A percentile compares a stretch with the other conserved stretches of the same genome.
These are phyloP conservation scores for Heterotis niloticus DNA, from an alignment of 2,113 vertebrate species.

Conservation along the genomic window DNA sequence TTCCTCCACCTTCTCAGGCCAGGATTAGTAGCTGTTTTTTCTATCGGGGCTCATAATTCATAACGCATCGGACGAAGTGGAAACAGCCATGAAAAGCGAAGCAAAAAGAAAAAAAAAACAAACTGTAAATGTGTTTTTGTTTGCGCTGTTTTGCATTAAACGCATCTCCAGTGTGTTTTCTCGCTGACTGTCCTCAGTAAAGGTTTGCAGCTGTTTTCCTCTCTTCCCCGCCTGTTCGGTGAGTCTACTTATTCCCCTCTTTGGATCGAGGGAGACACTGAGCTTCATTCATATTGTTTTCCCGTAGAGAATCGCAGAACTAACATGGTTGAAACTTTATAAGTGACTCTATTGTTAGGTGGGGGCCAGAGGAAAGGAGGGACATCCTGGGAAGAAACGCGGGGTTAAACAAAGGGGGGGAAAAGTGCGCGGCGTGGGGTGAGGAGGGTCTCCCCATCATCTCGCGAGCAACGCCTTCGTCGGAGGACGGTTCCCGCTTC, in stretches of 20 bases:
- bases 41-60: too few species aligned
- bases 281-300: constrained; percentile 62
- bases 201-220: constrained; percentile 36
- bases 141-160: not conserved
- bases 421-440: constrained; percentile 62
- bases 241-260: constrained; percentile 59
- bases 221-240: constrained; percentile 42
- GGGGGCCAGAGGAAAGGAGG: constrained; percentile 62
- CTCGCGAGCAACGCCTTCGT: constrained; percentile 68
- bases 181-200: constrained; percentile 3
- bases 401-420: constrained; percentile 37
- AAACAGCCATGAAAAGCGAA: constrained; percentile 33
- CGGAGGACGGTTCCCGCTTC: constrained; percentile 62
- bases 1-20: constrained; percentile 41
- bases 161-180: too few species aligned
- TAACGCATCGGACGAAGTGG: too few species aligned
- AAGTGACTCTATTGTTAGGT: constrained; percentile 72
- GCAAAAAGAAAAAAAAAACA: constrained; percentile 27
- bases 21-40: constrained; percentile 26
- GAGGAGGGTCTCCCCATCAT: constrained; percentile 65
- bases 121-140: not conserved
- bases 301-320: constrained; percentile 64
- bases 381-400: constrained; percentile 47
- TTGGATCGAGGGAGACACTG: constrained; percentile 61
- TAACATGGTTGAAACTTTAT: constrained; percentile 67